Percentiles rank a stretch among this genome's conserved stretches.
Evolutionary conservation across 1,140 invertebrate genomes (phyloP).

Genomic region (Armadillidium nasatum): DNA sequence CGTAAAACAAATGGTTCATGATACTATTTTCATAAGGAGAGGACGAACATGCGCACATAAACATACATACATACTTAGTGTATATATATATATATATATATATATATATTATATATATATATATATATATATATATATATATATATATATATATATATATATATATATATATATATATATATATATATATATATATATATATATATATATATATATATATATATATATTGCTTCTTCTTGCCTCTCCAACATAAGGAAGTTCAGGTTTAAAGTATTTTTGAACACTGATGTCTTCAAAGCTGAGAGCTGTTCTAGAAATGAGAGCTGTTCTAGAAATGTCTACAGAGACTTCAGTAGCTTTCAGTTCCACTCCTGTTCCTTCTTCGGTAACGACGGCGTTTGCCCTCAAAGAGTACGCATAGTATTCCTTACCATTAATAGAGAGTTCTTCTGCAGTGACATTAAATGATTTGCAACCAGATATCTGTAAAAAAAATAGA

Average conservation of each 20-base stretch:
- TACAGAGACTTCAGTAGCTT: not conserved
- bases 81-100: too few relatives aligned
- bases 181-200: too few relatives aligned
- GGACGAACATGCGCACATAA: too few relatives aligned
- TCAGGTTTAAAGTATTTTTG: constrained; percentile 16
- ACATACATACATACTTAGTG: too few relatives aligned
- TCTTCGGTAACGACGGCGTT: constrained; percentile 2
- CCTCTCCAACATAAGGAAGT: constrained; percentile 1
- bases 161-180: too few relatives aligned
- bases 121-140: too few relatives aligned
- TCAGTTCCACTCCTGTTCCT: constrained; percentile 5
- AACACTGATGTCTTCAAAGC: not conserved
- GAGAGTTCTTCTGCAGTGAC: not conserved
- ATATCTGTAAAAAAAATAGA: not conserved
- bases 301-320: constrained; percentile 20
- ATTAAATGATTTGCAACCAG: constrained; percentile 14
- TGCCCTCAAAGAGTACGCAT: not conserved
- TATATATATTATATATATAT: too few relatives aligned
- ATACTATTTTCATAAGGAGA: too few relatives aligned
- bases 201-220: too few relatives aligned
- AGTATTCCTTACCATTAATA: constrained; percentile 18
- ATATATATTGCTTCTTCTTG: not conserved
- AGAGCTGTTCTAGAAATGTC: constrained; percentile 21
- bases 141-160: too few relatives aligned
- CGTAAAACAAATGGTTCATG: too few relatives aligned